phyloP scores from a whole-genome alignment of 2,797 vertebrate species.

The Notoglanidium macrostoma region DNA sequence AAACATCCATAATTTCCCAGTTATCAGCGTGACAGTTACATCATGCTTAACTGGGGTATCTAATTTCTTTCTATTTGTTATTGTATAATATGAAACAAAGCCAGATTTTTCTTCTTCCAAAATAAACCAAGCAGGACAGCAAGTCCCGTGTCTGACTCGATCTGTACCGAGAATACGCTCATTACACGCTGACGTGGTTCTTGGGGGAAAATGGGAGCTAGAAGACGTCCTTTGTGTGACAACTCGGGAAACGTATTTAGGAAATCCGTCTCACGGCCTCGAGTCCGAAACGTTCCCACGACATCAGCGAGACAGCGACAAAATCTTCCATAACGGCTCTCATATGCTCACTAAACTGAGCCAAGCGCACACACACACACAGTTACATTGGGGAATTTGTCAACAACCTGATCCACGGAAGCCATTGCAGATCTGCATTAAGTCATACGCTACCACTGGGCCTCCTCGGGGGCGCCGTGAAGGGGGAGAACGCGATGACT shows the following conservation, averaged over 20 bases:
- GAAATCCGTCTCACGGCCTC: conserved; percentile 45
- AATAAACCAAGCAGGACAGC: neutral
- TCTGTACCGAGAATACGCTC: neutral
- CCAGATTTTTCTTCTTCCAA: neutral
- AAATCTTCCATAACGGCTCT: conserved; percentile 52
- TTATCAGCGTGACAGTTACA: neutral
- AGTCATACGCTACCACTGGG: neutral
- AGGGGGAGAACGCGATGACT: neutral
- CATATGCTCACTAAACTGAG: conserved; percentile 43
- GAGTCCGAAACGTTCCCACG: conserved; percentile 54
- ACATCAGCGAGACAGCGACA: conserved; percentile 37
- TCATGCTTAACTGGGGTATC: neutral
- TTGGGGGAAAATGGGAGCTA: conserved; percentile 3
- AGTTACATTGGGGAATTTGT: conserved; percentile 13
- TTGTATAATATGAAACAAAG: conserved; percentile 16
- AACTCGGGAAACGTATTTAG: conserved; percentile 37
- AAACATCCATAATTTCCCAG: neutral
- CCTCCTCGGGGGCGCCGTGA: neutral
- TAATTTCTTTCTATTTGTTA: neutral
- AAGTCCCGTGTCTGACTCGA: neutral
- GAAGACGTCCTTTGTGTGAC: conserved; percentile 48
- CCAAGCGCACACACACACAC: conserved; percentile 24
- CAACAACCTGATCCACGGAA: conserved; percentile 19
- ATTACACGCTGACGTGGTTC: neutral
- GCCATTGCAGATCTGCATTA: conserved; percentile 5